phyloP scores from a whole-genome alignment of 2,113 vertebrate species.

The Menidia beryllina region DNA sequence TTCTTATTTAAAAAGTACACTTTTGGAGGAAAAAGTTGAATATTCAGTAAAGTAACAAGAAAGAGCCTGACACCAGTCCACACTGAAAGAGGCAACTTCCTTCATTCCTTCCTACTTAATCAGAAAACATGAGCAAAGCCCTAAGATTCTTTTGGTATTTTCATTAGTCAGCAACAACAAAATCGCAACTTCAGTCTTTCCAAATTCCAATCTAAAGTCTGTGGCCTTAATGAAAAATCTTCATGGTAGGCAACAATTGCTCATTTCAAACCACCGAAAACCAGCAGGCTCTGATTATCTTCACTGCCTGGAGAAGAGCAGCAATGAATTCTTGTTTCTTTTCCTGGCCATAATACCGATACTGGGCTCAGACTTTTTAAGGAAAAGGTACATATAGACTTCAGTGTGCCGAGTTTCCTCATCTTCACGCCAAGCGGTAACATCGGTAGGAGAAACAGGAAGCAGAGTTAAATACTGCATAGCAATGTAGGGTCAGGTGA shows the following conservation, averaged over 20 bases:
- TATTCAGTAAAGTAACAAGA: constrained; percentile 25
- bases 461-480: too few species aligned
- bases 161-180: constrained; percentile 9
- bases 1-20: constrained; percentile 4
- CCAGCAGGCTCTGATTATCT: background rate
- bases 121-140: constrained; percentile 14
- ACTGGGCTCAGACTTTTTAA: too few species aligned
- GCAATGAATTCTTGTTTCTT: background rate
- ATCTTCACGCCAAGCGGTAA: too few species aligned
- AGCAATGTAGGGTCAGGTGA: too few species aligned
- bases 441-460: too few species aligned
- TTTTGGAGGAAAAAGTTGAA: background rate
- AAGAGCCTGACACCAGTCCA: background rate
- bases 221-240: background rate
- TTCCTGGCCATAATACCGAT: background rate
- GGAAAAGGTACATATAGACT: too few species aligned
- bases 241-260: background rate
- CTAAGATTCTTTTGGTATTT: constrained; percentile 16
- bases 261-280: constrained; percentile 7
- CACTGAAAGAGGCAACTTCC: constrained; percentile 2
- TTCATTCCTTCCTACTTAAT: constrained; percentile 3
- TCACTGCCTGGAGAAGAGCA: background rate
- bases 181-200: constrained; percentile 4
- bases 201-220: background rate
- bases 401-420: too few species aligned